Percentiles rank a stretch among this genome's conserved stretches.
These are phyloP conservation scores for Eudyptes chrysolophus DNA, from an alignment of 2,113 vertebrate species.

Conservation along the genomic window DNA sequence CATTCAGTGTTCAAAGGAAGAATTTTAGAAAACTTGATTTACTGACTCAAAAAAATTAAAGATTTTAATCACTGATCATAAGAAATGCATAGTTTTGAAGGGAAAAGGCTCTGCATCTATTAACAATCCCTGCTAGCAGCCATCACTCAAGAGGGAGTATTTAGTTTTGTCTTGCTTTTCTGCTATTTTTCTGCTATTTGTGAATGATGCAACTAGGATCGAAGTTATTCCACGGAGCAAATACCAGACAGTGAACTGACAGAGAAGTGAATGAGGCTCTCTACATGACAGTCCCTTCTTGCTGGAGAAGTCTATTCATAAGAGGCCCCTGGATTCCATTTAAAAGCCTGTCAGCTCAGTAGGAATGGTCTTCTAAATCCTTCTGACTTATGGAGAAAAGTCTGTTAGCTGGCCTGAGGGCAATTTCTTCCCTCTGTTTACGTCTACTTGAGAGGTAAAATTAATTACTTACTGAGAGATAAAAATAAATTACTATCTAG, in stretches of 20 bases:
- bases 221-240: background rate
- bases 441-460: background rate
- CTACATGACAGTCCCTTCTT: background rate
- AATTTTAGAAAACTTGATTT: background rate
- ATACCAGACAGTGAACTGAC: background rate
- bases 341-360: conserved; percentile 2
- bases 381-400: background rate
- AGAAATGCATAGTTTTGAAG: background rate
- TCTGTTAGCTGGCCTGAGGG: background rate
- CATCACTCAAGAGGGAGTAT: background rate
- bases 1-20: background rate
- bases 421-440: background rate
- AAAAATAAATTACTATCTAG: background rate
- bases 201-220: background rate
- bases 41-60: background rate
- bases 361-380: conserved; percentile 8
- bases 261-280: background rate
- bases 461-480: background rate
- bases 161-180: background rate
- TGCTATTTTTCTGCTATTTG: background rate
- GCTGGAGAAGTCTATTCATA: background rate
- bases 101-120: background rate
- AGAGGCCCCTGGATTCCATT: background rate
- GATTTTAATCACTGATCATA: background rate
- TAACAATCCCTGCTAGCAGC: background rate